Evolutionary conservation across 2,113 vertebrate genomes (phyloP).

Genomic region (Burhinus bistriatus): DNA sequence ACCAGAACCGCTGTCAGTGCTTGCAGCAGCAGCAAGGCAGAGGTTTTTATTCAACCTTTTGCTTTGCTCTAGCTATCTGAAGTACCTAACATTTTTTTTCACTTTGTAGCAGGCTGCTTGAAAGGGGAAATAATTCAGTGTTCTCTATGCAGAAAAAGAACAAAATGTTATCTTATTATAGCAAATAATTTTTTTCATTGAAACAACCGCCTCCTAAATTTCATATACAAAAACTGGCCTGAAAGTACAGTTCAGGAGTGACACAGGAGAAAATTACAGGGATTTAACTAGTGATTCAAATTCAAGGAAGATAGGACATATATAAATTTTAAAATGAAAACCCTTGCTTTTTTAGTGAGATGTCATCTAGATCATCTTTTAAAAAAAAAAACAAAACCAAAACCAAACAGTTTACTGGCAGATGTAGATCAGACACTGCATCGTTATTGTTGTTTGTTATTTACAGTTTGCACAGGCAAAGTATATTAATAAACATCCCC

Average conservation of each 20-base stretch:
- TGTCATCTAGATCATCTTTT: not conserved
- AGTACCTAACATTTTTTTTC: not conserved
- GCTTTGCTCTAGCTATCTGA: not conserved
- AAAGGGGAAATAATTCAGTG: constrained; percentile 17
- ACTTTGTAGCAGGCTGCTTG: not conserved
- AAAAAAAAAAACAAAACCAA: not conserved
- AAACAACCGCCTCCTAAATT: not conserved
- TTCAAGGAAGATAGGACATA: not conserved
- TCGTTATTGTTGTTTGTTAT: not conserved
- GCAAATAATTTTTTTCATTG: not conserved
- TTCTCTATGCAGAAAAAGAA: not conserved
- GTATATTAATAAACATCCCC: not conserved
- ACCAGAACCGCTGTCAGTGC: not conserved
- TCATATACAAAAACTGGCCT: not conserved
- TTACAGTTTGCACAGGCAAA: not conserved
- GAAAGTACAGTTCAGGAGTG: not conserved
- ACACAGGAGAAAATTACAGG: not conserved
- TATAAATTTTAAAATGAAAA: not conserved
- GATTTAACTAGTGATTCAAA: not conserved
- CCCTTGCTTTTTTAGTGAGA: not conserved
- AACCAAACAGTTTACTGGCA: not conserved
- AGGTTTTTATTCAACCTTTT: constrained; percentile 18
- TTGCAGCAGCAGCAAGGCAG: not conserved
- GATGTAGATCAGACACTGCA: not conserved
- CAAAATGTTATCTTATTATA: not conserved